Evolutionary conservation across 2,888 invertebrate species (phyloP), one percentile per base, ranked within the genome.

Genomic region (Lasioglossum morio): DNA sequence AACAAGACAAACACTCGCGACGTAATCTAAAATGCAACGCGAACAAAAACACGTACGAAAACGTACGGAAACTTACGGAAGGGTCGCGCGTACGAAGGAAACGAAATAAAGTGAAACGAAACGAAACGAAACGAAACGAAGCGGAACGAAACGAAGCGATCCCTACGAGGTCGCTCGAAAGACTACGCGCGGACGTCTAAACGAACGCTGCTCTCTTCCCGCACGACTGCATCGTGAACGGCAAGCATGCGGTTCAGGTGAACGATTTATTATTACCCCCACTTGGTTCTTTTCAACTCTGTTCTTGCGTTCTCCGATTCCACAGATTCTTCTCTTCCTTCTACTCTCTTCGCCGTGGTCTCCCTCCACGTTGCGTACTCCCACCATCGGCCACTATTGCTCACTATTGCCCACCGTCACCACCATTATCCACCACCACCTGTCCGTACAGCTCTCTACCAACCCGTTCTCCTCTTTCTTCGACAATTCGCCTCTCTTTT

Each of bases 251-350:
- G 84, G 86, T 89, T 91, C 94, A 94, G 94, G 94, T 94, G 94
- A 94, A 94, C 94, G 93, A 94, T 94, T 94, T 94, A 94, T 94
- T 92, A 92, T 92, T 91, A 87, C 92, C 93, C 93, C 94, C 93
- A 92, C 90, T 88, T 87, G 63, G 78, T 70, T 72, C 53, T 34
- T 77, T 72, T 77, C 77, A 83, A 87, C 82, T 82, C 70, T 30
- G 70, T 77, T 75, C 48, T 78, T 4, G 77, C 79, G 72, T 60
- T 60, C 48, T 75, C 46, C 40, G 69, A 75, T 77, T 79, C 74
- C 72, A 69, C 53, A 79, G 69, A 72, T 81, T 77, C 63, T 78
- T 80, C 78, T 70, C 72, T 84, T 74, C 87, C 77, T 75, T 48
- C 72, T 16, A 60, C 78, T 77, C 73, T 79, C 57, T 86, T 73